Conservation (phyloP, 2,113 vertebrate species). For the Sander lucioperca region DNA sequence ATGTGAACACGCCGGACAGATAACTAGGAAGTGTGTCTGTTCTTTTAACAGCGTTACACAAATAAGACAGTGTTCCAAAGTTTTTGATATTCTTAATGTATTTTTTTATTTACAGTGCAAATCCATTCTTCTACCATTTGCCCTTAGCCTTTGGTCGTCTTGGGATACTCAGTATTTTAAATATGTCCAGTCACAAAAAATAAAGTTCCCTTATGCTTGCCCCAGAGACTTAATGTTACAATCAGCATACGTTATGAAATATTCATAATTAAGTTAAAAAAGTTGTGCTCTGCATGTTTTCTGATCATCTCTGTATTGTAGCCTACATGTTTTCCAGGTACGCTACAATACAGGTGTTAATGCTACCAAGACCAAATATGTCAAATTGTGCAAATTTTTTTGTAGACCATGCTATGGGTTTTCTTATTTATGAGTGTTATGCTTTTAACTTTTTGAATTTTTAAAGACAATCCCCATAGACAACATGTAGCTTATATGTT, state of each 20-base stretch:
- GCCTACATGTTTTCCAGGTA: background rate
- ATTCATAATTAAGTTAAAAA: background rate
- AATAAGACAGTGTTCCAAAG: background rate
- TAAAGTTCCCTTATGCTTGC: background rate
- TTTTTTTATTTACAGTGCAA: background rate
- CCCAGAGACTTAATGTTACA: background rate
- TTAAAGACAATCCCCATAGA: background rate
- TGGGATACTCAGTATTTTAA: conserved; percentile 1
- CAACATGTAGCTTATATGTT: background rate
- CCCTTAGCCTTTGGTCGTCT: background rate
- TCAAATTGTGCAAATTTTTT: background rate
- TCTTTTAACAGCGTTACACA: background rate
- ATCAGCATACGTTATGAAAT: background rate
- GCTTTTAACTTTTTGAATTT: background rate
- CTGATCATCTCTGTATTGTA: background rate
- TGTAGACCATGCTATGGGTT: background rate
- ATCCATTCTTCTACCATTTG: conserved; percentile 3
- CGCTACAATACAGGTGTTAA: background rate
- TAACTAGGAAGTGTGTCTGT: background rate
- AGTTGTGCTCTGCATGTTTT: background rate
- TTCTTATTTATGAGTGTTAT: background rate
- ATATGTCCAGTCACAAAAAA: conserved; percentile 14
- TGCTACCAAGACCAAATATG: background rate
- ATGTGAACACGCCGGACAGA: background rate
- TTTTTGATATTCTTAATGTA: conserved; percentile 3